Evolutionary conservation across 2,797 vertebrate species (phyloP), one percentile per base, ranked within the genome.

Genomic region (Schizopygopsis malacanthus): DNA sequence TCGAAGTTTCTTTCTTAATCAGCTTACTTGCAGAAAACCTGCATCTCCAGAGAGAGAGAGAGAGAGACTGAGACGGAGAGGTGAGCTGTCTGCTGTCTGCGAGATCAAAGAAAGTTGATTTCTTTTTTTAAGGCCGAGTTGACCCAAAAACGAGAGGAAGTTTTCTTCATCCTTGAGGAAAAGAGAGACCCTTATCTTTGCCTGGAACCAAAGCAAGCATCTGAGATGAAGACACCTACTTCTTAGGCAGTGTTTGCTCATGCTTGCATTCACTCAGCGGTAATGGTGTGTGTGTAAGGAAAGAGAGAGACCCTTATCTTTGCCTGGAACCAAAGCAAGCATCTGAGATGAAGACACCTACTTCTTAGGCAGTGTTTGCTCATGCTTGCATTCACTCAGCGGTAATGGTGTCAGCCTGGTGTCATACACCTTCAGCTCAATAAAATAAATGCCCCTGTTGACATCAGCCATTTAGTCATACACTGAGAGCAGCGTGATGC

Each of bases 31-130:
- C 47, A 45, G 61, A 69, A 84, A 84, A 56, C 47, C 59, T 56
- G n/a, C 75, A 83, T 83, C 83, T 85, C 76, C 20, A 18, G 67
- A 79, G 67, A 50, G 63, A 33, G 41, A 28, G 78, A 65, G 61
- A 65, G 0, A 0, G 43, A 45, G 43, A n/a, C n/a, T n/a, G n/a
- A 45, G 43, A 28, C 28, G 28, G 43, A 11, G 73, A 77, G 61
- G 75, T 78, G 83, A 84, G 83, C 63, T 84, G 59, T 83, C 56
- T 83, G 56, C 11, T 83, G 54, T 84, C 73, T 78, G 61, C 4
- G 4, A 79, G 75, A 79, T 84, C 75, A 79, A 84, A 69, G 47
- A 69, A 84, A 80, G 41, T 71, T 50, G 12, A 33, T 67, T 61
- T 72, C n/a, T 85, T 85, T 77, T 85, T 43, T 33, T 33, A 79